These are phyloP conservation scores for Alfaro cultratus DNA, from an alignment of 2,797 vertebrate species.

Conservation along the genomic window DNA sequence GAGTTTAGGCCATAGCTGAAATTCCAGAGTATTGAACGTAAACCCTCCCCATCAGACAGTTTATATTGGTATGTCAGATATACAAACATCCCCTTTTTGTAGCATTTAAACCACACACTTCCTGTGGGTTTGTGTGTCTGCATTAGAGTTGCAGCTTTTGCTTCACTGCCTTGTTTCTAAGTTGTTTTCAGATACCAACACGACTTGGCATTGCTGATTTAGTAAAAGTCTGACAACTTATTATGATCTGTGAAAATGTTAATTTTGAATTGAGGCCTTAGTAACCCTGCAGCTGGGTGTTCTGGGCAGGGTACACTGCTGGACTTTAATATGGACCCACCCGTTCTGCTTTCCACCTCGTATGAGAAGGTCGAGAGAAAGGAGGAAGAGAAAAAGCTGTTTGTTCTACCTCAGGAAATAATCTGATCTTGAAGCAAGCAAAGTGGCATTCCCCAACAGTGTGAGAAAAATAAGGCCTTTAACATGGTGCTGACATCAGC, in stretches of 20 bases:
- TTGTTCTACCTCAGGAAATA: slow-evolving; percentile 59
- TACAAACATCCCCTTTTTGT: slow-evolving; percentile 36
- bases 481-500: slow-evolving; percentile 61
- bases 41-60: slow-evolving; percentile 28
- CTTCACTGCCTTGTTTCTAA: slow-evolving; percentile 2
- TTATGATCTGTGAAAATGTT: not conserved
- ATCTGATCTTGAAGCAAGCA: slow-evolving; percentile 47
- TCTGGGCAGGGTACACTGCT: slow-evolving; percentile 38
- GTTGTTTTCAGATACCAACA: not conserved
- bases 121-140: slow-evolving; percentile 23
- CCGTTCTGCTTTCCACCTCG: slow-evolving; percentile 46
- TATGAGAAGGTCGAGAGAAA: slow-evolving; percentile 11
- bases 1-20: slow-evolving; percentile 40
- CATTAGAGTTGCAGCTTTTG: slow-evolving; percentile 9
- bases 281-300: slow-evolving; percentile 40
- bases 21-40: slow-evolving; percentile 53
- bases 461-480: slow-evolving; percentile 72
- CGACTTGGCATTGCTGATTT: not conserved
- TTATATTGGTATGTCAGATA: slow-evolving; percentile 37
- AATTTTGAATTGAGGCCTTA: slow-evolving; percentile 21
- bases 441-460: slow-evolving; percentile 38
- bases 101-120: slow-evolving; percentile 47
- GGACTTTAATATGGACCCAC: slow-evolving; percentile 53
- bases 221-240: slow-evolving; percentile 1
- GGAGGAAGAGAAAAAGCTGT: slow-evolving; percentile 42